Evolutionary conservation across 2,888 invertebrate species (phyloP), one percentile per base, ranked within the genome.

Genomic region (Meteorus cinctellus): DNA sequence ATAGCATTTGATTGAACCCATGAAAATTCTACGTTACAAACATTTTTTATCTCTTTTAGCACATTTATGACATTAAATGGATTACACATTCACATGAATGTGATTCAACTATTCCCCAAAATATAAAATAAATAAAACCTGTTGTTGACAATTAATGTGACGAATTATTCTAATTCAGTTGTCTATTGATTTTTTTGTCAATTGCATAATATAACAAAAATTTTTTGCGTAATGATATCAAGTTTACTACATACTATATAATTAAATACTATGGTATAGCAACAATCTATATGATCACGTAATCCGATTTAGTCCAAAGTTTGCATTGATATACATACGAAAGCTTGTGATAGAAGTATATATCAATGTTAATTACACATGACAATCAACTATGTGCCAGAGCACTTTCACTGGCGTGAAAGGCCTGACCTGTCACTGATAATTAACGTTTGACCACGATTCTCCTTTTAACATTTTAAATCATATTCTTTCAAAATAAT

Each of bases 331-430:
- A 72, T 45, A 72, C 41, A 60, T 65, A 59, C 19, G 45, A 29
- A 29, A 16, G 34, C n/a, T 34, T n/a, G n/a, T 19, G n/a, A 66
- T 66, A 34, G 19, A 34, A 19, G 36, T 66, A 19, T 41, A n/a
- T 36, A 34, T 60, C 67, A 60, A 74, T 68, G 62, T 41, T 68
- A 74, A 74, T 74, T 62, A 74, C 62, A 74, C 60, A 60, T 74
- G 68, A 74, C 62, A 74, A 70, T 75, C 69, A 75, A 73, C 73
- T 59, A 59, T 34, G 41, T 41, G 41, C 41, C 41, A 41, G 41
- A 66, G 45, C 63, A 70, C 75, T 75, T 75, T 75, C 70, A 75
- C 75, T 75, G 55, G 41, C 41, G 41, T 74, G 62, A 68, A 73
- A 72, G 72, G 72, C 51, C 55, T 31, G 36, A 41, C 41, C 74